These are phyloP conservation scores for Falcunculus frontatus DNA, from an alignment of 2,113 vertebrate species.

Conservation along the genomic window DNA sequence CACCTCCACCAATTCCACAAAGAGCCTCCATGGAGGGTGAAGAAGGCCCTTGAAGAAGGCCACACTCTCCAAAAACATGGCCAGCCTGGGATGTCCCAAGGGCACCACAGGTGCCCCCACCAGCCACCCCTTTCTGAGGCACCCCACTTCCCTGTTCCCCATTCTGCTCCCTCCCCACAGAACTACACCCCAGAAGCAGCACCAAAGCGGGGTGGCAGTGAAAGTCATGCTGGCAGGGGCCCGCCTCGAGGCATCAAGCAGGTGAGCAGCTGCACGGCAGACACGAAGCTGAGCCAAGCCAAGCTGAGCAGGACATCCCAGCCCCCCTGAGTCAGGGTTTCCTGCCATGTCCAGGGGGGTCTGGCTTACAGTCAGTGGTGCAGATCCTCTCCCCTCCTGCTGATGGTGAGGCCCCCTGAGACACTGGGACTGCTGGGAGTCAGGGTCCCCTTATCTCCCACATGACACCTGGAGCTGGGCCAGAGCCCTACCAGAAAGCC, in stretches of 20 bases:
- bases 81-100: background rate
- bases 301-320: rapidly evolving
- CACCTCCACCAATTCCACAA: background rate
- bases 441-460: constrained; percentile 9
- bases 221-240: rapidly evolving
- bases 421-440: background rate
- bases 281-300: rapidly evolving
- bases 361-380: rapidly evolving
- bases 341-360: background rate
- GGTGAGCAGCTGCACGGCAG: background rate
- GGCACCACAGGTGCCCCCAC: rapidly evolving
- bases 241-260: rapidly evolving
- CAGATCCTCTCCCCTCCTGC: background rate
- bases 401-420: background rate
- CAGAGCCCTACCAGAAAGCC: background rate
- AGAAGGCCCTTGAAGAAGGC: background rate
- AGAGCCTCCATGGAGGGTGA: background rate
- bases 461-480: background rate
- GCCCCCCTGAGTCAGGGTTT: background rate
- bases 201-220: rapidly evolving
- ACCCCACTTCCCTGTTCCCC: background rate
- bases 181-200: background rate
- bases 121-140: background rate
- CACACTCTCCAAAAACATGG: rapidly evolving
- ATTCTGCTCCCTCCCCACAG: background rate